Percentiles rank a stretch among this genome's conserved stretches.
Conservation (phyloP, 2,113 vertebrate species). For the Lichenostomus cassidix region DNA sequence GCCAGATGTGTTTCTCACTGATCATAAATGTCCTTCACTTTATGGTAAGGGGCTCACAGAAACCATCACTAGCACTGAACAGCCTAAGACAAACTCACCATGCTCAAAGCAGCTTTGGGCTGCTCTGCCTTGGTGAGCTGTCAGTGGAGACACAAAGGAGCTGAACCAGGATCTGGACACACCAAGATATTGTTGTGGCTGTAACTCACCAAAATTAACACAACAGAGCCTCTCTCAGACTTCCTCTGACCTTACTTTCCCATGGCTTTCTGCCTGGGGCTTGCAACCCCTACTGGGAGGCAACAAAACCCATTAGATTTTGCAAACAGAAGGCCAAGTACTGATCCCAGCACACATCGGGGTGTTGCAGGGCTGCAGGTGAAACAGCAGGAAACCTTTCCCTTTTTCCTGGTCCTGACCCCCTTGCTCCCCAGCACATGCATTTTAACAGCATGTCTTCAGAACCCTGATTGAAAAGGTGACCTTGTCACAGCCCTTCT, state of each 20-base stretch:
- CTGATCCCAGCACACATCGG: fast-evolving
- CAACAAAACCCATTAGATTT: not conserved
- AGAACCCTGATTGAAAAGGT: not conserved
- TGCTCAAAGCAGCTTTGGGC: not conserved
- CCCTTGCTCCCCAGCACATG: not conserved
- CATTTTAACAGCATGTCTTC: not conserved
- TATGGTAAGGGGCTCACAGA: not conserved
- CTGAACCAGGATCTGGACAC: not conserved
- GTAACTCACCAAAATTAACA: not conserved
- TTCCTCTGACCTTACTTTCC: not conserved
- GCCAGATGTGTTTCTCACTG: fast-evolving
- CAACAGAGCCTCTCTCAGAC: not conserved
- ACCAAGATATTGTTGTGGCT: not conserved
- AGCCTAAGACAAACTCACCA: not conserved
- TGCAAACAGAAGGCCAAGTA: not conserved
- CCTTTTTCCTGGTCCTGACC: not conserved
- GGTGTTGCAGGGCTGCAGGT: not conserved
- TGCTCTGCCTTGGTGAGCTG: not conserved
- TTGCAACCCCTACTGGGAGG: fast-evolving
- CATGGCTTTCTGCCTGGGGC: not conserved
- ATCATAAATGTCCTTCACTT: not conserved
- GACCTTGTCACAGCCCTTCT: not conserved
- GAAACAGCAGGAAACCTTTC: not conserved
- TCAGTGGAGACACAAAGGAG: not conserved
- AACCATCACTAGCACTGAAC: not conserved